phyloP scores from a whole-genome alignment of 1,140 invertebrate genomes.

The Ganaspis sp. region DNA sequence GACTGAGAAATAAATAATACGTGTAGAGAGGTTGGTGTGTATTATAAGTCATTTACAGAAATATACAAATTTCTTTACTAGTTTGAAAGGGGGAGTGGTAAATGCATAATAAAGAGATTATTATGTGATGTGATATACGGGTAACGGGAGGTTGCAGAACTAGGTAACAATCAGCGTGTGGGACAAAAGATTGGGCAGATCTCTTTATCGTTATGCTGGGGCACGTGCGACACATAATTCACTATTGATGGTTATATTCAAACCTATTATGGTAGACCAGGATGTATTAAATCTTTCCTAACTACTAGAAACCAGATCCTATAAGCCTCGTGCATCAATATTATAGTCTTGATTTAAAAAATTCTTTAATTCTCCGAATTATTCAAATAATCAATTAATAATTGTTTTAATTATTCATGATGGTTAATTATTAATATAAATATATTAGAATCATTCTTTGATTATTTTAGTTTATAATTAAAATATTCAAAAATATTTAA shows the following conservation, averaged over 20 bases:
- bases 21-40: background rate
- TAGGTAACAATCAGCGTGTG: conserved; percentile 27
- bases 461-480: too few relatives aligned
- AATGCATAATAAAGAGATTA: conserved; percentile 30
- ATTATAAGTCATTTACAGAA: background rate
- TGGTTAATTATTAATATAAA: too few relatives aligned
- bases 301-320: conserved; percentile 54
- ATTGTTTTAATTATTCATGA: too few relatives aligned
- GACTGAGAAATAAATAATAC: background rate
- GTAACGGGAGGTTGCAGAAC: background rate
- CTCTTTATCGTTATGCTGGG: conserved; percentile 65
- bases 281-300: conserved; percentile 59
- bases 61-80: conserved; percentile 2
- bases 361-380: background rate
- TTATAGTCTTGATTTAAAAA: background rate
- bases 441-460: too few relatives aligned
- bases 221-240: conserved; percentile 71
- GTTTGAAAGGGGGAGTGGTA: background rate
- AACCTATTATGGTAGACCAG: conserved; percentile 64
- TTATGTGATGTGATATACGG: conserved; percentile 15
- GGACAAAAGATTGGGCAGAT: conserved; percentile 62
- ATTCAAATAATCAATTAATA: background rate
- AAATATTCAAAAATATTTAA: too few relatives aligned
- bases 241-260: conserved; percentile 64
- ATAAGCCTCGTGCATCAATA: conserved; percentile 43